phyloP scores from a whole-genome alignment of 2,797 vertebrate species.

The Siniperca scherzeri region DNA sequence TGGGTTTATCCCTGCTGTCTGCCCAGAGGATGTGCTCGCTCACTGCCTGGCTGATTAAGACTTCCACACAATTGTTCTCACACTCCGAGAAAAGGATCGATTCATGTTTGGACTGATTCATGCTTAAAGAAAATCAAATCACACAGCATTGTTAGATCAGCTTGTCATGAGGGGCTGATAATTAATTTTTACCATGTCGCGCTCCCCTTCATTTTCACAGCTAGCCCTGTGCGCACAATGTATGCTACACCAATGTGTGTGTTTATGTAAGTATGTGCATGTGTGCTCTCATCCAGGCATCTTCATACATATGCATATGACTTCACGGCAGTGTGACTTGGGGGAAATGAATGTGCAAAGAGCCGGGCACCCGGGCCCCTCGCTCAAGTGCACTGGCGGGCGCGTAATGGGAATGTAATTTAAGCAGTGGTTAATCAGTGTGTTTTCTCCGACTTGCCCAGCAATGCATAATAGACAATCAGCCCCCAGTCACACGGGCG shows the following conservation, averaged over 20 bases:
- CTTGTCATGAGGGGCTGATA: conserved; percentile 47
- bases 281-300: conserved; percentile 53
- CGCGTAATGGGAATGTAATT: conserved; percentile 79
- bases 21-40: conserved; percentile 67
- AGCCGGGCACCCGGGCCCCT: conserved; percentile 63
- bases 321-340: conserved; percentile 69
- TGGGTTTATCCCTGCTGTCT: conserved; percentile 67
- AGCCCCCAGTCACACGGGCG: conserved; percentile 77
- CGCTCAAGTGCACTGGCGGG: conserved; percentile 73
- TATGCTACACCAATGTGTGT: conserved; percentile 35
- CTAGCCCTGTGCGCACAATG: neutral
- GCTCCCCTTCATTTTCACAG: conserved; percentile 33
- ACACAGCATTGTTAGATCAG: conserved; percentile 53
- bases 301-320: conserved; percentile 81
- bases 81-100: conserved; percentile 55
- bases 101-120: conserved; percentile 67
- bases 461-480: conserved; percentile 85
- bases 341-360: conserved; percentile 74
- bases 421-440: conserved; percentile 84
- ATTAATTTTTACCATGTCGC: conserved; percentile 52
- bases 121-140: conserved; percentile 65
- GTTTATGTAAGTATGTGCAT: conserved; percentile 58
- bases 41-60: conserved; percentile 72
- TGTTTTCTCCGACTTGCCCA: conserved; percentile 78
- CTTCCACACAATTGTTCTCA: conserved; percentile 64